These are phyloP conservation scores for Dendrocincla tyrannina DNA, from an alignment of 2,797 vertebrate species.

Conservation along the genomic window DNA sequence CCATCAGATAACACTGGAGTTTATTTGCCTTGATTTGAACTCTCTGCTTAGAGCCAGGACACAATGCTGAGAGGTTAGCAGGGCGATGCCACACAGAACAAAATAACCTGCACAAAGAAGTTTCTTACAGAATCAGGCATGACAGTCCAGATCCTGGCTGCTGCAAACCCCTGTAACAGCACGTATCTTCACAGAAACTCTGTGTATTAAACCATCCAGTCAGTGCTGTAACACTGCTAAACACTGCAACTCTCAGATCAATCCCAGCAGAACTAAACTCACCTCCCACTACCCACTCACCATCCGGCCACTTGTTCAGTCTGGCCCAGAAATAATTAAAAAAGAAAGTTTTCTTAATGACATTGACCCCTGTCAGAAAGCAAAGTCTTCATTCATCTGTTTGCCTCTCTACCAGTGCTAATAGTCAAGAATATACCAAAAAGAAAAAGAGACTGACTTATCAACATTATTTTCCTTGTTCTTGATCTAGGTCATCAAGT, in stretches of 20 bases:
- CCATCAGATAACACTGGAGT: neutral
- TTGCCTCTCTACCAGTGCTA: neutral
- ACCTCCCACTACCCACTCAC: neutral
- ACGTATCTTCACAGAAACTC: neutral
- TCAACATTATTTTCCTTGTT: conserved; percentile 64
- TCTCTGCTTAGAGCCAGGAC: neutral
- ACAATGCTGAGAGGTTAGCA: neutral
- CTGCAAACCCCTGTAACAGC: neutral
- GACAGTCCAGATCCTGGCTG: neutral
- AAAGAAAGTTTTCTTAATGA: conserved; percentile 2
- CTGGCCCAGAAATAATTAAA: conserved; percentile 11
- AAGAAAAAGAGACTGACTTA: conserved; percentile 50
- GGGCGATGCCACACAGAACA: neutral
- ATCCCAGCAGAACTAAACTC: neutral
- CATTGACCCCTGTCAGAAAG: neutral
- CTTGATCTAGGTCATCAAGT: conserved; percentile 71
- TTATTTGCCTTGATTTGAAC: conserved; percentile 44
- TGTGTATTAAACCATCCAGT: neutral
- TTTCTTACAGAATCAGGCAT: neutral
- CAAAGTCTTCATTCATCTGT: conserved; percentile 24
- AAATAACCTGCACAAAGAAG: neutral
- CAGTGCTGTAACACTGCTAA: neutral
- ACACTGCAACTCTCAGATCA: neutral
- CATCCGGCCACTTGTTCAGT: neutral
- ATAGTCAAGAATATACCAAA: neutral